phyloP scores from a whole-genome alignment of 2,888 invertebrate species.

The Drosophila picticornis region DNA sequence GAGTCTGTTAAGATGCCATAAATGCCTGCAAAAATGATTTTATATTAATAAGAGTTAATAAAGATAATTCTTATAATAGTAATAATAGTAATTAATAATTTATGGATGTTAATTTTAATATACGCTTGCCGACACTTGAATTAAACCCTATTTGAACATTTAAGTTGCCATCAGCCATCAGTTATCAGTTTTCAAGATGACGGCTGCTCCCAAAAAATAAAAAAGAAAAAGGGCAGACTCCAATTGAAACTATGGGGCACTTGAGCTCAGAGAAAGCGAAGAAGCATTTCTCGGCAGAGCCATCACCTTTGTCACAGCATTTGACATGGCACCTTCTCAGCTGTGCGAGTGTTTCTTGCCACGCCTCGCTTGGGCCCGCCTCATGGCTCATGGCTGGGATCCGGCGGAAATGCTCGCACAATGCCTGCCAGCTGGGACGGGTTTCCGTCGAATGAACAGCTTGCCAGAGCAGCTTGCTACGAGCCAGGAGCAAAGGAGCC shows the following conservation, averaged over 20 bases:
- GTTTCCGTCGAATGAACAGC: conserved; percentile 54
- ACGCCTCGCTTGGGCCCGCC: background rate
- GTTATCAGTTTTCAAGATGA: conserved; percentile 15
- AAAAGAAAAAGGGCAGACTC: conserved; percentile 44
- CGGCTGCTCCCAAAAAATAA: background rate
- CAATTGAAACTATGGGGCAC: conserved; percentile 61
- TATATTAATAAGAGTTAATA: background rate
- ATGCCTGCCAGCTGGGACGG: conserved; percentile 67
- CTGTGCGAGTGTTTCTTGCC: background rate
- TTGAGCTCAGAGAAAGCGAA: conserved; percentile 28
- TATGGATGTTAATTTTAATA: background rate
- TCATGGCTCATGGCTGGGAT: conserved; percentile 38
- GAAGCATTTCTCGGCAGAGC: conserved; percentile 27
- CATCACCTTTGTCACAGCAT: conserved; percentile 70
- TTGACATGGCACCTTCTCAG: conserved; percentile 58
- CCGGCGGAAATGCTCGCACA: conserved; percentile 60
- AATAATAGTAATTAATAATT: background rate
- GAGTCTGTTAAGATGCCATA: background rate
- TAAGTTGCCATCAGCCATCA: background rate
- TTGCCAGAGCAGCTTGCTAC: conserved; percentile 9
- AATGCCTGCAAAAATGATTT: background rate
- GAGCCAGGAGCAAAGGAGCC: conserved; percentile 9
- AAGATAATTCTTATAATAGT: background rate
- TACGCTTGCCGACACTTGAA: background rate
- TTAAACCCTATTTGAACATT: conserved; percentile 2